Evolutionary conservation across 2,797 vertebrate species (phyloP).

Genomic region (Takifugu rubripes): DNA sequence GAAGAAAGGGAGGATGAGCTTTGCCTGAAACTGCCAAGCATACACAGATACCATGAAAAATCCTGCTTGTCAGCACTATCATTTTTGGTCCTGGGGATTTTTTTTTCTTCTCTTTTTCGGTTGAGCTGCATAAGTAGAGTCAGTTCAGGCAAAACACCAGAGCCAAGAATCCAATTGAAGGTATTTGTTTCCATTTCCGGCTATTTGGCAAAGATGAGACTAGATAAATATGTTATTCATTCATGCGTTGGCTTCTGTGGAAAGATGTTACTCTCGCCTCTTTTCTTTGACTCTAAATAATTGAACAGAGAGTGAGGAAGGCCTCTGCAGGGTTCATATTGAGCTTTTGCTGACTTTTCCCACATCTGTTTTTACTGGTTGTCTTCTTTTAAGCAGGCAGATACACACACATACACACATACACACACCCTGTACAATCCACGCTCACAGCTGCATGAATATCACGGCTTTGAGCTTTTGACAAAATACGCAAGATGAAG

Average conservation of each 20-base stretch:
- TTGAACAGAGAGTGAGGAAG: slow-evolving; percentile 73
- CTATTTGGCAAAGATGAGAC: slow-evolving; percentile 72
- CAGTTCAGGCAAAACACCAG: slow-evolving; percentile 53
- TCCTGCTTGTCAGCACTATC: slow-evolving; percentile 56
- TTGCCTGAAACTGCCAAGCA: slow-evolving; percentile 57
- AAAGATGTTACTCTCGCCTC: slow-evolving; percentile 62
- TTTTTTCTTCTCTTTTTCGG: slow-evolving; percentile 52
- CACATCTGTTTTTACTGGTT: slow-evolving; percentile 61
- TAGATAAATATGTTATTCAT: slow-evolving; percentile 76
- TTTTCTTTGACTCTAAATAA: slow-evolving; percentile 78
- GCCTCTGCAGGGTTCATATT: slow-evolving; percentile 75
- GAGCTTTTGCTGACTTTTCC: slow-evolving; percentile 67
- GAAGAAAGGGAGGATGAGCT: slow-evolving; percentile 31
- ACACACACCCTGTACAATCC: slow-evolving; percentile 16
- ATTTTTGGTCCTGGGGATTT: slow-evolving; percentile 54
- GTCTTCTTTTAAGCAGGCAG: slow-evolving; percentile 39
- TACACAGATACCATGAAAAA: slow-evolving; percentile 52
- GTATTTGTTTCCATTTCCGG: slow-evolving; percentile 75
- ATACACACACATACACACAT: slow-evolving; percentile 10
- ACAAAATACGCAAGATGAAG: slow-evolving; percentile 59
- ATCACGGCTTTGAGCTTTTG: slow-evolving; percentile 64
- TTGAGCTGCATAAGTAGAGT: slow-evolving; percentile 35
- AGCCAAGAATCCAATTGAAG: slow-evolving; percentile 61
- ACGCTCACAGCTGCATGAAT: slow-evolving; percentile 42
- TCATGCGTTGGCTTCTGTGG: slow-evolving; percentile 66